Base-by-base conservation (phyloP, 2,888 invertebrate species). In the Bedellia somnulentella region DNA sequence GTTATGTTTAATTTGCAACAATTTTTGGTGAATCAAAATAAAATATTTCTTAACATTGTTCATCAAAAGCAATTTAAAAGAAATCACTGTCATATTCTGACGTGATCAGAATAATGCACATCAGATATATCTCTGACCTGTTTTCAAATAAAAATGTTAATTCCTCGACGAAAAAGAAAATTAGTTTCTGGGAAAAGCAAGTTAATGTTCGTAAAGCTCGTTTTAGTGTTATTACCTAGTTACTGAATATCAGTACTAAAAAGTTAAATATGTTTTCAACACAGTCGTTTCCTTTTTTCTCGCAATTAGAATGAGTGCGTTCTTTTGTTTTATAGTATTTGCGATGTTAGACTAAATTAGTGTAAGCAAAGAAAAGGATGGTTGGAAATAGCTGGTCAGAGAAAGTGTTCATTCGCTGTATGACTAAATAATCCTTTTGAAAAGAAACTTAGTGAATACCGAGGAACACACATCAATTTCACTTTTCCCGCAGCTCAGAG, bases 401-500 rank as follows among this genome's bases (percentile, higher is more conserved):
- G 32, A 31, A 24, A 30, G 27, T 35, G 38, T 36, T 34, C 31
- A 38, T 39, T 36, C 37, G 41, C 41, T 41, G 27, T 36, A 25
- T 32, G 30, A 51, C 47, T 43, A 54, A 55, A n/a, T n/a, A n/a
- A 60, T 70, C 67, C 70, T 66, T 64, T 67, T 58, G 71, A 71
- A 71, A 71, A 71, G 67, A 50, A 50, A 41, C 45, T 54, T 52
- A 53, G 52, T 57, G 49, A 47, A 51, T 50, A 51, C 49, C 42
- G 48, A 50, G 52, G 52, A 60, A 50, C 45, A 51, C 50, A 52
- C 57, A 70, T 66, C 64, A 66, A 62, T 70, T 73, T 73, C 70
- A 70, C 73, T 73, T 75, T 66, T 71, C 64, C 52, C 59, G 57
- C 57, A 56, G 61, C 57, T 13, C 26, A n/a, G 26, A 26, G 26